Evolutionary conservation across 1,140 invertebrate species (phyloP).

Genomic region (Papilio xuthus): DNA sequence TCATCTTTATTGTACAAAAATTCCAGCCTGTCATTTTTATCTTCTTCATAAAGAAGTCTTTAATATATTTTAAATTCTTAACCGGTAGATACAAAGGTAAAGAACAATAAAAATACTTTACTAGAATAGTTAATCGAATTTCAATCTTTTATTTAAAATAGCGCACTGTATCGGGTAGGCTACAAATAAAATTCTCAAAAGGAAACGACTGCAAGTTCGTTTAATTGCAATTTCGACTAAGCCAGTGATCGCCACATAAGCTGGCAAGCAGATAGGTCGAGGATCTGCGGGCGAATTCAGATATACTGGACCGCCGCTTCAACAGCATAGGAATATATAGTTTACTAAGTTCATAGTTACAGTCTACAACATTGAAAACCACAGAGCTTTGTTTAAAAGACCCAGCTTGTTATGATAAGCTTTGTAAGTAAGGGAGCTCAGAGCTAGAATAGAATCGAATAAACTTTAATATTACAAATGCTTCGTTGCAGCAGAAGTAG

Average conservation of each 20-base stretch:
- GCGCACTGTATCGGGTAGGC: background rate
- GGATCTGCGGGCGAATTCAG: constrained; percentile 52
- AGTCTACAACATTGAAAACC: constrained; percentile 45
- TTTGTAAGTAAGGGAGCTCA: background rate
- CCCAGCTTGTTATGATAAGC: constrained; percentile 23
- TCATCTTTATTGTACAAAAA: too few relatives aligned
- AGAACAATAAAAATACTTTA: background rate
- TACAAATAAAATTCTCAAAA: constrained; percentile 38
- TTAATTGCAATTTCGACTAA: constrained; percentile 71
- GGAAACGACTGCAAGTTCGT: constrained; percentile 45
- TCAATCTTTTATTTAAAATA: constrained; percentile 8
- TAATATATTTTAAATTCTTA: too few relatives aligned
- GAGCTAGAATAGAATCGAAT: background rate
- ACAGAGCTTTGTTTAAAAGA: constrained; percentile 40
- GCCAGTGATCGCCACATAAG: constrained; percentile 65
- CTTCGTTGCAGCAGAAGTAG: background rate
- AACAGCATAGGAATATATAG: constrained; percentile 43
- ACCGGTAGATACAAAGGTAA: background rate
- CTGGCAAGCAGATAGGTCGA: constrained; percentile 59
- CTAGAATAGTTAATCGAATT: background rate
- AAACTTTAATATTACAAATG: constrained; percentile 4
- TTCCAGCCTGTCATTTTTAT: too few relatives aligned
- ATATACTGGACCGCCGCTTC: constrained; percentile 46
- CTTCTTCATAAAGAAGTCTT: too few relatives aligned
- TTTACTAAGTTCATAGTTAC: constrained; percentile 53